Conservation (phyloP, 1,140 invertebrate species). For the Drosophila rufa region DNA sequence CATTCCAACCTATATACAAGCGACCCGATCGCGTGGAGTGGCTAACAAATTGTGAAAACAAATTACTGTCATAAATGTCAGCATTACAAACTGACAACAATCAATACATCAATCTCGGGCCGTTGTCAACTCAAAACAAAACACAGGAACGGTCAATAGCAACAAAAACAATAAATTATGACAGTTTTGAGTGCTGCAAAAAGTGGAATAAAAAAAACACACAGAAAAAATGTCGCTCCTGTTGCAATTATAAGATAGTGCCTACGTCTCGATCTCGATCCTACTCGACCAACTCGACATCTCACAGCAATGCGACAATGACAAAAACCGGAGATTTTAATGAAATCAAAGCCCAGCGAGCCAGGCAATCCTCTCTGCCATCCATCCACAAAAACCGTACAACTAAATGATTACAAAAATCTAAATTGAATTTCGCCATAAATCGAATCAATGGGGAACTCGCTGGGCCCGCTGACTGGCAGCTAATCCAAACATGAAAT, state of each 20-base stretch:
- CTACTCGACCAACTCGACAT: conserved; percentile 46
- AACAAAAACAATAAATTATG: conserved; percentile 64
- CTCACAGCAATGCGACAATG: conserved; percentile 64
- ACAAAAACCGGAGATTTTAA: conserved; percentile 65
- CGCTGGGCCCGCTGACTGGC: conserved; percentile 28
- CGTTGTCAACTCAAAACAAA: conserved; percentile 62
- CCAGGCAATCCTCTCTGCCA: conserved; percentile 41
- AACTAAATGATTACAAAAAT: conserved; percentile 82
- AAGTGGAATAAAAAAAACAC: conserved; percentile 24
- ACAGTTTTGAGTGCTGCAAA: conserved; percentile 71
- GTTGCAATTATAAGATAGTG: conserved; percentile 50
- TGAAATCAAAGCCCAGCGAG: conserved; percentile 66
- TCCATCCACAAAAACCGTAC: conserved; percentile 47
- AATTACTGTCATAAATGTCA: conserved; percentile 83
- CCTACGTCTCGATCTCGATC: conserved; percentile 51
- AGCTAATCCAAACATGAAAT: conserved; percentile 77
- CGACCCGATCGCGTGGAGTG: conserved; percentile 17
- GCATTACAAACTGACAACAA: conserved; percentile 80
- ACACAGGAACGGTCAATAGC: conserved; percentile 26
- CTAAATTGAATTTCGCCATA: conserved; percentile 82
- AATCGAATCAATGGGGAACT: conserved; percentile 61
- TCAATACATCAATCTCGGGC: conserved; percentile 77
- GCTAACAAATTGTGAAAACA: conserved; percentile 79
- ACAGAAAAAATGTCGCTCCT: conserved; percentile 24
- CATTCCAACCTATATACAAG: conserved; percentile 28